A percentile compares a stretch with the other conserved stretches of the same genome.
Conservation (phyloP, 2,797 vertebrate genomes). For the Cichlasoma orientale region DNA sequence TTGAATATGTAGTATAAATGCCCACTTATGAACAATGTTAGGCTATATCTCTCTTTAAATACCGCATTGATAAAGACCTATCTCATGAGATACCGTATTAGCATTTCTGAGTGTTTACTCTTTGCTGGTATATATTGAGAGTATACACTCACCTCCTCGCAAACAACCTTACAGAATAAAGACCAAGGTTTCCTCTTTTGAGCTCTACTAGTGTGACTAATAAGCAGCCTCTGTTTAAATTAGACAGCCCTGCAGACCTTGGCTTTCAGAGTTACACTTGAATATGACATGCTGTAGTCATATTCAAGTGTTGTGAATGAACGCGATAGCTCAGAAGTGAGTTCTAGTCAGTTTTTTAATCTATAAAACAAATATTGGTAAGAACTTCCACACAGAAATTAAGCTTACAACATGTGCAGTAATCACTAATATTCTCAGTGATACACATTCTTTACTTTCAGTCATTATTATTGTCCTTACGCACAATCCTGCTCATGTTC, state of each 20-base stretch:
- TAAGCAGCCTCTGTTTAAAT: not conserved
- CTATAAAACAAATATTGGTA: slow-evolving; percentile 1
- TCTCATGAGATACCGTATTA: not conserved
- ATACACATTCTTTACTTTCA: not conserved
- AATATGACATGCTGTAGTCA: not conserved
- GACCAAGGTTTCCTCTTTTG: slow-evolving; percentile 11
- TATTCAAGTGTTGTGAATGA: not conserved
- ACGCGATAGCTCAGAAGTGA: not conserved
- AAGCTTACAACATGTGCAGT: not conserved
- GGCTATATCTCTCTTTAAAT: slow-evolving; percentile 12
- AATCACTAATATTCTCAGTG: slow-evolving; percentile 5
- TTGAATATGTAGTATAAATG: not conserved
- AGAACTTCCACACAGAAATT: not conserved
- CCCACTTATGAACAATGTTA: not conserved
- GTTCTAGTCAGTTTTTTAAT: not conserved
- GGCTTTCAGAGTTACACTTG: not conserved
- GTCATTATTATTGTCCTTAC: not conserved
- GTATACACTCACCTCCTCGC: not conserved
- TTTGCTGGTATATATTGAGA: not conserved
- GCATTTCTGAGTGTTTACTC: slow-evolving; percentile 18
- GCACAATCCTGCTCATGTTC: not conserved
- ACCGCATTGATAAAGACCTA: not conserved
- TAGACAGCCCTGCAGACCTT: not conserved
- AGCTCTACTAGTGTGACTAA: not conserved
- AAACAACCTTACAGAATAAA: slow-evolving; percentile 2